Percentiles rank a stretch among this genome's conserved stretches.
phyloP scores from a whole-genome alignment of 2,888 invertebrate species.

The Isotomurus palustris region DNA sequence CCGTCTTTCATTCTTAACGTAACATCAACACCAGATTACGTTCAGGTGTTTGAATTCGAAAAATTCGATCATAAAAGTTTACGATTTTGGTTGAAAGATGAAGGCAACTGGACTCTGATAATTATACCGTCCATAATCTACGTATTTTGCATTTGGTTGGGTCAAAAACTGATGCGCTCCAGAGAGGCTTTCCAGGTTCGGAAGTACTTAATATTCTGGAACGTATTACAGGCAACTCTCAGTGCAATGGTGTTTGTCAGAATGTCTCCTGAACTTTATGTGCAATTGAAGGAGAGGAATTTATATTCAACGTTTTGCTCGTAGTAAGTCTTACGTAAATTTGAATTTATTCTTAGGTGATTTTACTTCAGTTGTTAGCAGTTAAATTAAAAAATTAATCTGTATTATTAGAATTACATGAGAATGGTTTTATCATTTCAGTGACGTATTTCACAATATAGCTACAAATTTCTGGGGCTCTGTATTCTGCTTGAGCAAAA shows the following conservation, averaged over 20 bases:
- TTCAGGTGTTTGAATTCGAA: slow-evolving; percentile 22
- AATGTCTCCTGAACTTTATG: slow-evolving; percentile 10
- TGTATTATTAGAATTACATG: too few species aligned
- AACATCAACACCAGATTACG: slow-evolving; percentile 18
- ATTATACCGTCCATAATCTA: slow-evolving; percentile 15
- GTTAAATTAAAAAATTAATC: too few species aligned
- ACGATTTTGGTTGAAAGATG: slow-evolving; percentile 18
- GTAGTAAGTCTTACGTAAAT: too few species aligned
- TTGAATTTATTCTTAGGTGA: too few species aligned
- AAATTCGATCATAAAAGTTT: slow-evolving; percentile 24
- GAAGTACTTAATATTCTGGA: slow-evolving; percentile 2
- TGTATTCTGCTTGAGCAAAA: slow-evolving; percentile 11
- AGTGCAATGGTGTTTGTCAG: slow-evolving; percentile 9
- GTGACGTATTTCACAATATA: slow-evolving; percentile 4
- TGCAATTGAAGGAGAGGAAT: background rate
- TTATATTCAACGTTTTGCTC: too few species aligned
- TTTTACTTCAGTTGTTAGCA: too few species aligned
- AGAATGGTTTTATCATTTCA: too few species aligned
- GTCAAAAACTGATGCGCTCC: background rate
- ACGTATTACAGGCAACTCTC: background rate
- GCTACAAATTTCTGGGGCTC: slow-evolving; percentile 11
- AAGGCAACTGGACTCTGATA: slow-evolving; percentile 20
- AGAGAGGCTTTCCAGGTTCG: slow-evolving; percentile 2
- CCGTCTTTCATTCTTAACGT: too few species aligned
- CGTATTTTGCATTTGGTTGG: slow-evolving; percentile 14